phyloP scores from a whole-genome alignment of 2,113 vertebrate species.

The Pelmatolapia mariae region DNA sequence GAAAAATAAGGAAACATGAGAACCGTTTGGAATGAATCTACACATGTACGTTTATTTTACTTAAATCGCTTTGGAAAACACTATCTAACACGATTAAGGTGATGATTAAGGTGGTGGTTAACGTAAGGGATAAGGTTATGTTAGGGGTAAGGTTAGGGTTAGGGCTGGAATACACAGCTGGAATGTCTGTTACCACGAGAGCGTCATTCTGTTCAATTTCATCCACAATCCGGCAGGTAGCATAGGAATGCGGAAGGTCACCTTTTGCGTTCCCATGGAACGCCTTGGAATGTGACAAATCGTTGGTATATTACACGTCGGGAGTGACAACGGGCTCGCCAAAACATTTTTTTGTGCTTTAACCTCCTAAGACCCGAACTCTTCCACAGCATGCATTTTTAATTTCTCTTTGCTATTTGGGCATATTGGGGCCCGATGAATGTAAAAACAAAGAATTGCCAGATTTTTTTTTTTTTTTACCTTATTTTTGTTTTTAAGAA shows the following conservation, averaged over 20 bases:
- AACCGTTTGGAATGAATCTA: background rate
- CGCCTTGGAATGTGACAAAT: background rate
- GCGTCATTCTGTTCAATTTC: rapidly evolving
- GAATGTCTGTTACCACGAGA: background rate
- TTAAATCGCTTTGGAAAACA: background rate
- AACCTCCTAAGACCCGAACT: too few species aligned
- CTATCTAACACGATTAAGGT: background rate
- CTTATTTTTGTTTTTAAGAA: too few species aligned
- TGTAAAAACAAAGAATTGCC: too few species aligned
- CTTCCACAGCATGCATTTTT: too few species aligned
- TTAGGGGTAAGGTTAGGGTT: background rate
- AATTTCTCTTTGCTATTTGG: too few species aligned
- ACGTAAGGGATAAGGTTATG: background rate
- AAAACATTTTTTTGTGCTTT: background rate
- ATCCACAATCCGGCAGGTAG: background rate
- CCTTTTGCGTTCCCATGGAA: background rate
- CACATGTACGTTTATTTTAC: background rate
- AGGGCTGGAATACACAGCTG: background rate
- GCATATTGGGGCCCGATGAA: too few species aligned
- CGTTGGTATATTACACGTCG: rapidly evolving
- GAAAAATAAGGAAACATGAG: background rate
- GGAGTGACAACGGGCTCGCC: rapidly evolving
- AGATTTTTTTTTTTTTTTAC: too few species aligned
- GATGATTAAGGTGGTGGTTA: background rate
- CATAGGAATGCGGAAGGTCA: rapidly evolving